Percentiles rank a stretch among this genome's conserved stretches.
Evolutionary conservation across 1,140 invertebrate species (phyloP).

Genomic region (Medauroidea extradentata): DNA sequence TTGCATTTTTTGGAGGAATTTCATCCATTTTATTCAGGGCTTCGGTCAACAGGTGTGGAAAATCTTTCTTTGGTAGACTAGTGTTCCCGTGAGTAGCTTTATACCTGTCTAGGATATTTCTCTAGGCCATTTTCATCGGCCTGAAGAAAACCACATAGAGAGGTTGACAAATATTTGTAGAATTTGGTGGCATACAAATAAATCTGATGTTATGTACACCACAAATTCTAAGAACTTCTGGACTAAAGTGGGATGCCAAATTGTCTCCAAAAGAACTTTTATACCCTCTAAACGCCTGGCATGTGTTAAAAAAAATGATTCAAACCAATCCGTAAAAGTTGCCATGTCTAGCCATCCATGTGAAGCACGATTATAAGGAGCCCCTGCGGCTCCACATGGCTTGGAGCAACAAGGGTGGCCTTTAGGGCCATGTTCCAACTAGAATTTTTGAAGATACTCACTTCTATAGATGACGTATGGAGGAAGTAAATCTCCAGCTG

Average conservation of each 20-base stretch:
- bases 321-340: slow-evolving; percentile 33
- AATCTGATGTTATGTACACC: background rate
- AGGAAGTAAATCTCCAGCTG: slow-evolving; percentile 24
- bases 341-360: slow-evolving; percentile 33
- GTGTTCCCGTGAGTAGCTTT: too few species aligned
- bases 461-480: slow-evolving; percentile 35
- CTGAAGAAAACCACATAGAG: background rate
- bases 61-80: too few species aligned
- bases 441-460: slow-evolving; percentile 33
- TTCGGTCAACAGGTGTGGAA: too few species aligned
- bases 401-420: too few species aligned
- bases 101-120: too few species aligned
- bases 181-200: background rate
- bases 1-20: too few species aligned
- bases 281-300: slow-evolving; percentile 26
- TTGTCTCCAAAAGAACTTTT: slow-evolving; percentile 29
- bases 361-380: slow-evolving; percentile 22
- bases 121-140: too few species aligned
- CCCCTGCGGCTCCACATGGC: background rate
- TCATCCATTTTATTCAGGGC: too few species aligned
- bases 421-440: slow-evolving; percentile 27
- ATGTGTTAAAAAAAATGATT: slow-evolving; percentile 22
- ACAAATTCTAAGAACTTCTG: background rate
- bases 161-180: background rate
- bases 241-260: background rate